Evolutionary conservation across 2,113 vertebrate genomes (phyloP), one percentile per base, ranked within the genome.

Genomic region (Nansenia antarctica): DNA sequence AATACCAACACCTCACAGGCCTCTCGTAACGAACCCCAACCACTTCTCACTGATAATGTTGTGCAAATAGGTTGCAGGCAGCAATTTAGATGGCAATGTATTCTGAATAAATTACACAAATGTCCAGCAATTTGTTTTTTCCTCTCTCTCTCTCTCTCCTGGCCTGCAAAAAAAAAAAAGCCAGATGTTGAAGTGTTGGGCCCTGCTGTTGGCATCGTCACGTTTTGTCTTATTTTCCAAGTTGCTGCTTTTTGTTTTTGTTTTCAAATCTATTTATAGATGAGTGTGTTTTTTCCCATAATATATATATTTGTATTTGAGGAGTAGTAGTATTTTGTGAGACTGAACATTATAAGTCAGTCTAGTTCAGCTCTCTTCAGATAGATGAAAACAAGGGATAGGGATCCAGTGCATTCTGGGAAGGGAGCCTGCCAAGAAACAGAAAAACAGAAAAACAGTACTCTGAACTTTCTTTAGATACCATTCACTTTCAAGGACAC

Each of bases 61-160:
- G 82, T 84, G 85, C 82, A 91, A 92, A 93, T 92, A 79, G 88
- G 75, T 91, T 91, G 83, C 89, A 92, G 90, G 83, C 82, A 73
- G 80, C 86, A 90, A 87, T 89, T 85, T 87, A 72, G 53, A 87
- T 68, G 70, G 70, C 75, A 85, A 71, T 39, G 70, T 85, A 77
- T 85, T 90, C 80, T 77, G 91, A 89, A 90, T 92, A 92, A 87
- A 90, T 92, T 90, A 90, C 77, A 85, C 84, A 84, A 88, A 91
- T 88, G 83, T 87, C 76, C 82, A 84, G 87, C 87, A 91, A 90
- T 91, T 92, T 87, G 78, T 80, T 82, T 32, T 81, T 73, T 67
- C 57, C 62, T 85, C 57, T 27, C 26, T 64, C 63, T 65, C 71
- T 75, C 67, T 70, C 59, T 78, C 68, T 69, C 32, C 59, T 77